A percentile compares a stretch with the other conserved stretches of the same genome.
phyloP scores from a whole-genome alignment of 2,888 invertebrate genomes.

The Neoitamus cyanurus region DNA sequence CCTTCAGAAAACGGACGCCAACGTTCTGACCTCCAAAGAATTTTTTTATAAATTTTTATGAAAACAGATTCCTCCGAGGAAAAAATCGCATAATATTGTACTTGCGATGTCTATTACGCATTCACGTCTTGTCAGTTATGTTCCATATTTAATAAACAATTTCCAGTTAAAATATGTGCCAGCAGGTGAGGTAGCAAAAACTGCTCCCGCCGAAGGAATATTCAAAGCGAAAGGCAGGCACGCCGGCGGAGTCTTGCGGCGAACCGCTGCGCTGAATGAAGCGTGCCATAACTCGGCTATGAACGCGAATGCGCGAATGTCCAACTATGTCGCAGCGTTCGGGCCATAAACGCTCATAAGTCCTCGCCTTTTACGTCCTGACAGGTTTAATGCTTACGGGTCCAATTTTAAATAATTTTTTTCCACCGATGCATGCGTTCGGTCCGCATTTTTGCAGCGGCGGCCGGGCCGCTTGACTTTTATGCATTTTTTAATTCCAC shows the following conservation, averaged over 20 bases:
- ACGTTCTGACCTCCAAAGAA: neutral
- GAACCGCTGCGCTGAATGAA: conserved; percentile 47
- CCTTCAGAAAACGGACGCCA: neutral
- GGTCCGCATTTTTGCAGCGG: neutral
- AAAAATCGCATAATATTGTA: neutral
- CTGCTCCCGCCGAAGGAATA: neutral
- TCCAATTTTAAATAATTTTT: neutral
- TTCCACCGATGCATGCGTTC: neutral
- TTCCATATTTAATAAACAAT: conserved; percentile 9
- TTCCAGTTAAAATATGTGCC: conserved; percentile 39
- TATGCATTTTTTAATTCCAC: conserved; percentile 23
- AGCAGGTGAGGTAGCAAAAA: neutral
- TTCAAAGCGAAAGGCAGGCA: neutral
- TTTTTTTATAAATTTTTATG: neutral
- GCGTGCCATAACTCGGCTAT: conserved; percentile 52
- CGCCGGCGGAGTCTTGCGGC: conserved; percentile 8
- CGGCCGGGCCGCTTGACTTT: neutral
- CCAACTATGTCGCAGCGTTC: conserved; percentile 48
- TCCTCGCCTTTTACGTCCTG: conserved; percentile 49
- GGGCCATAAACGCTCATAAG: conserved; percentile 50
- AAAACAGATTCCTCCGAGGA: neutral
- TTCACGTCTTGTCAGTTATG: neutral
- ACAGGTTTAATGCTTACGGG: conserved; percentile 48
- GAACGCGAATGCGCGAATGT: conserved; percentile 48
- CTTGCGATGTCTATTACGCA: neutral